Conservation (phyloP, 2,797 vertebrate species). For the Vireo griseus region DNA sequence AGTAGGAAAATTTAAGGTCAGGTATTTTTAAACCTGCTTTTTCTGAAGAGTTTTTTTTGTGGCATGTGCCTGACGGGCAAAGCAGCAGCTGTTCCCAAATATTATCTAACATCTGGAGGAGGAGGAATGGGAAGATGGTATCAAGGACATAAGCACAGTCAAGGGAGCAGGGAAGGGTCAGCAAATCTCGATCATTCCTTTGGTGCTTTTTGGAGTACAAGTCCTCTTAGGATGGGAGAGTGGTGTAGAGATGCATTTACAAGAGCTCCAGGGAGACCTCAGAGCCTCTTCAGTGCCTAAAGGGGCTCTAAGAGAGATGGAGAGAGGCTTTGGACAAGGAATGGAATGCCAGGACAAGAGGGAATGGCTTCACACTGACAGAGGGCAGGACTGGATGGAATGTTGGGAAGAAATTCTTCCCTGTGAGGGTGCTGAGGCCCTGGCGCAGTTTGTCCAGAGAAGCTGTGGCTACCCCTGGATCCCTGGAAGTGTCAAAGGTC, state of each 20-base stretch:
- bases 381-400: neutral
- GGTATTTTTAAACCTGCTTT: neutral
- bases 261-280: neutral
- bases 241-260: neutral
- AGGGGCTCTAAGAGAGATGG: neutral
- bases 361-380: neutral
- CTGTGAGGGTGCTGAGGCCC: neutral
- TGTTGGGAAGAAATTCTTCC: neutral
- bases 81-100: neutral
- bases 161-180: neutral
- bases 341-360: neutral
- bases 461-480: neutral
- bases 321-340: neutral
- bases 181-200: neutral
- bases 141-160: neutral
- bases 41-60: neutral
- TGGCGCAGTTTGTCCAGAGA: neutral
- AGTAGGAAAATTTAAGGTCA: neutral
- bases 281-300: neutral
- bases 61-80: neutral
- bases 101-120: neutral
- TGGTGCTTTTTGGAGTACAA: neutral
- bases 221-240: neutral
- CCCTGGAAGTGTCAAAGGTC: neutral
- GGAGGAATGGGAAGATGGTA: neutral